A percentile compares a stretch with the other conserved stretches of the same genome.
These are phyloP conservation scores for Epinephelus lanceolatus DNA, from an alignment of 2,113 vertebrate species.

Conservation along the genomic window DNA sequence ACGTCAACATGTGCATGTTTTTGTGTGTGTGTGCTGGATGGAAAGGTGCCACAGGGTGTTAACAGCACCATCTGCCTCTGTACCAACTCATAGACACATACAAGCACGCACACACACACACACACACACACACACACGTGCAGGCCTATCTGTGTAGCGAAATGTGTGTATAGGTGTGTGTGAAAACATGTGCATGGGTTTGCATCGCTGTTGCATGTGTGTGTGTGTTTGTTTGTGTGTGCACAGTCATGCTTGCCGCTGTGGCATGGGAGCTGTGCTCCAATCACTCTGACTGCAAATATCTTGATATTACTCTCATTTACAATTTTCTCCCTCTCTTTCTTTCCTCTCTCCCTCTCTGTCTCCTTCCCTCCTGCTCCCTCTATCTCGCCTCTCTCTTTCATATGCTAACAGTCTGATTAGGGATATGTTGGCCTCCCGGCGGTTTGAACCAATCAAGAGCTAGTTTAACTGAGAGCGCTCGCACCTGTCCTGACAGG, in stretches of 20 bases:
- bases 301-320: conserved; percentile 56
- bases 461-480: conserved; percentile 65
- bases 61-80: conserved; percentile 48
- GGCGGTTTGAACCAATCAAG: conserved; percentile 79
- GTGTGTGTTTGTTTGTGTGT: background rate
- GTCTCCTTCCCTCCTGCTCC: conserved; percentile 22
- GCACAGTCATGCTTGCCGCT: conserved; percentile 9
- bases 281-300: conserved; percentile 57
- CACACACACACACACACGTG: conserved; percentile 22
- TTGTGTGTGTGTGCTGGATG: conserved; percentile 21
- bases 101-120: conserved; percentile 7
- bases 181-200: background rate
- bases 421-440: conserved; percentile 76
- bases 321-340: conserved; percentile 25
- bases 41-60: conserved; percentile 27
- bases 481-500: conserved; percentile 80
- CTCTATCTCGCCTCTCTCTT: conserved; percentile 39
- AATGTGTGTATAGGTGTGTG: background rate
- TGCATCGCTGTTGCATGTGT: conserved; percentile 9
- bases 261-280: conserved; percentile 21
- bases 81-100: conserved; percentile 1
- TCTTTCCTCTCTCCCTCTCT: background rate
- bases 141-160: conserved; percentile 25
- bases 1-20: conserved; percentile 18
- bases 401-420: conserved; percentile 71